Evolutionary conservation across 2,113 vertebrate species (phyloP), one percentile per base, ranked within the genome.

Genomic region (Petroica traversi): DNA sequence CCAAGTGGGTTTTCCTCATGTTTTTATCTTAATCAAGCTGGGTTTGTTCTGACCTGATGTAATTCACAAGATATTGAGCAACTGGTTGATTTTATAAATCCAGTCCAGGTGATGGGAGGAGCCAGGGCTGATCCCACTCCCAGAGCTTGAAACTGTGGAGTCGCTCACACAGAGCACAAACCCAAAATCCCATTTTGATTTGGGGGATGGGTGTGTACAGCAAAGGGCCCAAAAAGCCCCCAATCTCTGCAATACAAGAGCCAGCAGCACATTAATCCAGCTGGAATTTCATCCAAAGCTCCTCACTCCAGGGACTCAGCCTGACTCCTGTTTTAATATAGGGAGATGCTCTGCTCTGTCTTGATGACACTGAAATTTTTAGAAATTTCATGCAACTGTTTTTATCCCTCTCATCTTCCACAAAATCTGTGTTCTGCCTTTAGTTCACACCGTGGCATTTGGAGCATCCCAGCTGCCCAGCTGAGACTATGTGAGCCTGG

Each of bases 391-490:
- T 2, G 4, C 2, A 23, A 12, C 19, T 24, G 8, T 13, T 81
- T 31, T 7, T 5, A 58, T 19, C 45, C 26, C 5, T 29, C 29
- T 61, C 4, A 0, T 45, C 49, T 69, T 6, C 59, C 2, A 8
- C 15, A 34, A 48, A 38, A 31, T 26, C 5, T 0, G 0, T 1
- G 3, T 24, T 46, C 51, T 82, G 69, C 61, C 23, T 36, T 58
- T 7, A 5, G 36, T 5, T 64, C 64, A 11, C 9, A 4, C 23
- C 1, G 0, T 2, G 6, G 59, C 19, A 31, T 8, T 4, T 0
- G 5, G 17, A 79, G 46, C 69, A 62, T 8, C 46, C 77, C 68
- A 29, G 8, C 61, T 36, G 41, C 19, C 19, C 84, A 57, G n/a
- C 46, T 9, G 25, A 58, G 63, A 28, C 34, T 55, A 36, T 0